phyloP scores from a whole-genome alignment of 1,140 invertebrate genomes.

The Drosophila hydei region DNA sequence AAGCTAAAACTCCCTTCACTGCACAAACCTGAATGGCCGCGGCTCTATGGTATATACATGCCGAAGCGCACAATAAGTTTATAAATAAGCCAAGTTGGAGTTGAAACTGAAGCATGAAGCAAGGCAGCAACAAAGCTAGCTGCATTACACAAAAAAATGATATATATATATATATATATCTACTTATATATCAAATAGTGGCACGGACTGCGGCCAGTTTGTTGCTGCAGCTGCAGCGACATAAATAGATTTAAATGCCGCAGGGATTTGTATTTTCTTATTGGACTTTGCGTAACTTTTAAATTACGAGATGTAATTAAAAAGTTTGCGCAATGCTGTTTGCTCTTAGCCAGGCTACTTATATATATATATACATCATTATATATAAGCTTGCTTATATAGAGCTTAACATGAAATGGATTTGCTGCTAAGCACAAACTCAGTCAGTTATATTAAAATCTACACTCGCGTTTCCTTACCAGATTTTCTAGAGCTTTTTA shows the following conservation, averaged over 20 bases:
- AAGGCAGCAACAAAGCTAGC: constrained; percentile 7
- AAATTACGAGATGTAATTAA: constrained; percentile 64
- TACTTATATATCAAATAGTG: neutral
- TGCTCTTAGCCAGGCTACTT: constrained; percentile 9
- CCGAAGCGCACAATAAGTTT: neutral
- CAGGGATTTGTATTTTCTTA: constrained; percentile 61
- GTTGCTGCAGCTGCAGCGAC: constrained; percentile 37
- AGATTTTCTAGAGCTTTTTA: neutral
- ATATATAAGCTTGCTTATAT: neutral
- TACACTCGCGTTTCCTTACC: neutral
- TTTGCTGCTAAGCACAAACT: neutral
- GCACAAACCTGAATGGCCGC: no score
- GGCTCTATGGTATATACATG: neutral
- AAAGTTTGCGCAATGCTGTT: constrained; percentile 48
- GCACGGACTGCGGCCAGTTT: constrained; percentile 12
- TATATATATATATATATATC: constrained; percentile 5
- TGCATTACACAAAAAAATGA: neutral
- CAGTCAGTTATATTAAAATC: no score
- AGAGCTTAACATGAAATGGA: neutral
- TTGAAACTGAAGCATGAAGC: neutral
- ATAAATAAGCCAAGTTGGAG: constrained; percentile 6
- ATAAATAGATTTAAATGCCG: constrained; percentile 67
- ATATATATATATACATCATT: neutral
- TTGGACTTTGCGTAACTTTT: constrained; percentile 56
- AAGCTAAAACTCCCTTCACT: no score